Evolutionary conservation across 2,113 vertebrate species (phyloP).

Genomic region (Cyprinodon brontotheroides): DNA sequence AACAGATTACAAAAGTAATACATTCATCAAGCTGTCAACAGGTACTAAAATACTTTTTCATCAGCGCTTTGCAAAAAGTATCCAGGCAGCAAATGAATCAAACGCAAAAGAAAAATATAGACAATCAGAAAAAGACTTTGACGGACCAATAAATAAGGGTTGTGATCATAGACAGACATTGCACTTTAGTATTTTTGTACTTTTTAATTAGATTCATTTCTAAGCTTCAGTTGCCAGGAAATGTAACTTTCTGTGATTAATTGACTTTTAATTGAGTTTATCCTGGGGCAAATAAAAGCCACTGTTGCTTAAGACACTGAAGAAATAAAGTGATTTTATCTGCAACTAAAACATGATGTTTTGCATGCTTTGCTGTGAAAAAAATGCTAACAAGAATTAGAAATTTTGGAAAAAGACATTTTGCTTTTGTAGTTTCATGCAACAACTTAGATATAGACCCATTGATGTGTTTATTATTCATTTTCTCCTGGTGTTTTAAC

Average conservation of each 20-base stretch:
- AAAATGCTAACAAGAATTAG: not conserved
- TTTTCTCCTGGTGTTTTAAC: not conserved
- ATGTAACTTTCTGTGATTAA: conserved; percentile 23
- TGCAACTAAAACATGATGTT: conserved; percentile 31
- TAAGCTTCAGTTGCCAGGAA: conserved; percentile 16
- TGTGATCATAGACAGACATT: conserved; percentile 29
- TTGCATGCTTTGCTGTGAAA: conserved; percentile 21
- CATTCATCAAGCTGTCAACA: conserved; percentile 56
- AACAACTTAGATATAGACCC: no score
- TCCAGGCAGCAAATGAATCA: conserved; percentile 18
- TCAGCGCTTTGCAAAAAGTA: conserved; percentile 23
- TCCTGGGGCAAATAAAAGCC: conserved; percentile 31
- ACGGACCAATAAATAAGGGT: conserved; percentile 20
- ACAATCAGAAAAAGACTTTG: conserved; percentile 10
- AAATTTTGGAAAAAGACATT: not conserved
- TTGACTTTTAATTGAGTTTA: conserved; percentile 19
- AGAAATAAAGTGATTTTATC: conserved; percentile 70
- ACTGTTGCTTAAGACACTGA: conserved; percentile 28
- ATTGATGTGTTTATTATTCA: not conserved
- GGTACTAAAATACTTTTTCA: conserved; percentile 24
- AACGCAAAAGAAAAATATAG: conserved; percentile 16
- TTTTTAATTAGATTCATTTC: conserved; percentile 29
- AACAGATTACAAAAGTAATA: conserved; percentile 54
- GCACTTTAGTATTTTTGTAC: conserved; percentile 10
- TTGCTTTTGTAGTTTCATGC: not conserved